Evolutionary conservation across 2,888 invertebrate genomes (phyloP).

Genomic region (Stenoptilia bipunctidactyla): DNA sequence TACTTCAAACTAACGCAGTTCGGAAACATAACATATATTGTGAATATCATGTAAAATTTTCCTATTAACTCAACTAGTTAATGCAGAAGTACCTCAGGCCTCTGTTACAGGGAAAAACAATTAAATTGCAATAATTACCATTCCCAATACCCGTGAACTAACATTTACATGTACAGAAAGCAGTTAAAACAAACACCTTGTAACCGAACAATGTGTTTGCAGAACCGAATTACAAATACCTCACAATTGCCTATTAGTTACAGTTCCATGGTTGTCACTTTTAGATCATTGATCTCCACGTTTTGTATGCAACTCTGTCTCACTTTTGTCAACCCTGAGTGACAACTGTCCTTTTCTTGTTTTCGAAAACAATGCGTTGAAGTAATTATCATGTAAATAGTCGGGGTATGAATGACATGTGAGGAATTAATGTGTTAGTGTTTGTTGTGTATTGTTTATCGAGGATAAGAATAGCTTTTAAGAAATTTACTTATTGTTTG

Average conservation of each 20-base stretch:
- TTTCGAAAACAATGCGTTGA: neutral
- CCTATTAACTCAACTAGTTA: no score
- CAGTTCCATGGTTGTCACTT: conserved; percentile 15
- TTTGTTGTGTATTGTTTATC: conserved; percentile 18
- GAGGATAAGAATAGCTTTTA: conserved; percentile 24
- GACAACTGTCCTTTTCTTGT: conserved; percentile 12
- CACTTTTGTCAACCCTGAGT: conserved; percentile 1
- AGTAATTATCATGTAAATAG: neutral
- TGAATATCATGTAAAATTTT: no score
- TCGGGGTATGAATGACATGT: neutral
- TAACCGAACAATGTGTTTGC: conserved; percentile 11
- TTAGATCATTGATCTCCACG: neutral
- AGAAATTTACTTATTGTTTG: no score
- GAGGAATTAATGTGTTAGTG: conserved; percentile 1
- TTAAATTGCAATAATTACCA: no score
- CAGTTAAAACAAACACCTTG: conserved; percentile 16
- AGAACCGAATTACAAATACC: conserved; percentile 17
- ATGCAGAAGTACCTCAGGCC: no score
- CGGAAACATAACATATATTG: no score
- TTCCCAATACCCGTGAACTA: neutral
- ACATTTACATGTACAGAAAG: conserved; percentile 17
- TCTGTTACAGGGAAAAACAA: no score
- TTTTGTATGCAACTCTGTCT: conserved; percentile 6
- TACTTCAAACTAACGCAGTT: no score
- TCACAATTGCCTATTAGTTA: conserved; percentile 13